Conservation (phyloP, 2,113 vertebrate genomes). For the Tympanuchus pallidicinctus region DNA sequence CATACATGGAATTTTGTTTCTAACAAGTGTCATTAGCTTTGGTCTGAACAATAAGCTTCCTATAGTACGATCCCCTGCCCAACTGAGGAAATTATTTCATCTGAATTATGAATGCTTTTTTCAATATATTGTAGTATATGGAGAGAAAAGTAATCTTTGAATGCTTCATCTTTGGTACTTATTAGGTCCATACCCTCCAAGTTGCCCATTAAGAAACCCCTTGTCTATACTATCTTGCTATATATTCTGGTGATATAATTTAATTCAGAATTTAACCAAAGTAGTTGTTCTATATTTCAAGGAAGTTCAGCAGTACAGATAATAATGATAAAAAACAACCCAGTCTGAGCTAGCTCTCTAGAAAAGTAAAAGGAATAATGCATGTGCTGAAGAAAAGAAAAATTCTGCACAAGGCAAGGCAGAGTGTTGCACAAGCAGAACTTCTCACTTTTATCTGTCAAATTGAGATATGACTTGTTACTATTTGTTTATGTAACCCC, state of each 20-base stretch:
- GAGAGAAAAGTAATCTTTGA: neutral
- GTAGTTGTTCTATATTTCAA: neutral
- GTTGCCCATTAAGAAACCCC: neutral
- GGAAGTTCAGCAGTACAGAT: neutral
- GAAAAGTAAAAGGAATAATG: neutral
- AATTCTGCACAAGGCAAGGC: neutral
- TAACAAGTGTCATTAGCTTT: neutral
- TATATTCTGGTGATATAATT: neutral
- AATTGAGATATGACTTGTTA: neutral
- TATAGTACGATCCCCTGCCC: neutral
- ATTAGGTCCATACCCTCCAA: neutral
- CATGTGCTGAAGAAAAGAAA: neutral
- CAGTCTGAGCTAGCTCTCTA: neutral
- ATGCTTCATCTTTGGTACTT: neutral
- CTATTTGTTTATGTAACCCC: slow-evolving; percentile 14
- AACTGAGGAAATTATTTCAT: neutral
- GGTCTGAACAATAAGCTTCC: neutral
- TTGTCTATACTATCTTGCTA: neutral
- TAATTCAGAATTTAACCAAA: neutral
- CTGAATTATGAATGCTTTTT: neutral
- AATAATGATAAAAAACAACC: neutral
- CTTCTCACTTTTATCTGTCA: neutral
- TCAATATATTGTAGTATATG: neutral
- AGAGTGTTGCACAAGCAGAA: neutral
- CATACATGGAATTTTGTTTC: neutral